phyloP scores from a whole-genome alignment of 2,888 invertebrate species.

The Amblyteles armatorius region DNA sequence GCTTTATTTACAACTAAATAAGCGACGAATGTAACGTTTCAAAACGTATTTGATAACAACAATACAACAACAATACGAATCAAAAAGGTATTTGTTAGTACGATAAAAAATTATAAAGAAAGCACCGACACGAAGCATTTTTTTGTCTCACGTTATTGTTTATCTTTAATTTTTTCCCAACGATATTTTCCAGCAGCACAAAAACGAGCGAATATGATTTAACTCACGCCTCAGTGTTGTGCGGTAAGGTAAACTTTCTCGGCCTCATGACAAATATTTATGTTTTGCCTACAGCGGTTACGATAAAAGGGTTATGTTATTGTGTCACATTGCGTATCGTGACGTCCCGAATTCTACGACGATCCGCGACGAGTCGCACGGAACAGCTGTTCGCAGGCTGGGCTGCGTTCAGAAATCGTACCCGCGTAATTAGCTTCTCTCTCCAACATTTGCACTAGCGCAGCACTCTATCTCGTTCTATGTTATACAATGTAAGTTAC shows the following conservation, averaged over 20 bases:
- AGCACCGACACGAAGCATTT: neutral
- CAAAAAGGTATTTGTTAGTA: too few species aligned
- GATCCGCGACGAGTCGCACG: neutral
- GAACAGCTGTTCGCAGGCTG: constrained; percentile 32
- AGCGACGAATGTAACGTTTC: too few species aligned
- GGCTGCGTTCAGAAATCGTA: too few species aligned
- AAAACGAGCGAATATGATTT: neutral
- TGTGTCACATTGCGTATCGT: constrained; percentile 42
- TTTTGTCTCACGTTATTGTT: neutral
- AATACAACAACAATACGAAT: too few species aligned
- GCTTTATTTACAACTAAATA: too few species aligned
- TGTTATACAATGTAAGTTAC: too few species aligned
- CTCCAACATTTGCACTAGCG: too few species aligned
- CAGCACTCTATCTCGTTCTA: too few species aligned
- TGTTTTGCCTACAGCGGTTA: neutral
- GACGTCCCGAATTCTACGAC: neutral
- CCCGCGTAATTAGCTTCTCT: too few species aligned
- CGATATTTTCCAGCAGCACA: neutral
- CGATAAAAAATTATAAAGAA: too few species aligned
- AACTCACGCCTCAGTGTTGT: constrained; percentile 73
- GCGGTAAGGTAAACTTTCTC: constrained; percentile 80
- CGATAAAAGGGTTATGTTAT: constrained; percentile 57
- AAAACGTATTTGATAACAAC: too few species aligned
- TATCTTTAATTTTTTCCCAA: neutral
- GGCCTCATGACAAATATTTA: constrained; percentile 76